phyloP scores from a whole-genome alignment of 2,113 vertebrate genomes.

The Plestiodon gilberti region DNA sequence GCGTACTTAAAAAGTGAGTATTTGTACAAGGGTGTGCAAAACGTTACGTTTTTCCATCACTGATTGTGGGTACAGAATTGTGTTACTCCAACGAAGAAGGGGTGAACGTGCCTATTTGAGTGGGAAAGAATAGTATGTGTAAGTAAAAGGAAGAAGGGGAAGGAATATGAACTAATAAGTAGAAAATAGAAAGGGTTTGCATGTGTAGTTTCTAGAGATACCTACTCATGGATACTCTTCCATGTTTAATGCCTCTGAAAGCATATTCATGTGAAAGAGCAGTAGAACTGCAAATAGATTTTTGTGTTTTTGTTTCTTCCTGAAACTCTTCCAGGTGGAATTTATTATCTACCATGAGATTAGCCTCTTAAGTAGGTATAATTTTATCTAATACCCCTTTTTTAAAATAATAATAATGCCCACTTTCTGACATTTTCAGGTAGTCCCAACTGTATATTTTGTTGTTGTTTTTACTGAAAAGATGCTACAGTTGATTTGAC shows the following conservation, averaged over 20 bases:
- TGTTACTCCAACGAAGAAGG: background rate
- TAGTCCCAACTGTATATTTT: background rate
- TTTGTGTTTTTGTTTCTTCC: background rate
- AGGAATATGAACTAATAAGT: background rate
- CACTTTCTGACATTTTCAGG: too few relatives aligned
- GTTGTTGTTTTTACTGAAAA: background rate
- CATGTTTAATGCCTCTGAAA: too few relatives aligned
- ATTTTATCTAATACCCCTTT: background rate
- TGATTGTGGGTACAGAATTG: background rate
- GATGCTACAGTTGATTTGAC: background rate
- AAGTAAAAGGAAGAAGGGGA: too few relatives aligned
- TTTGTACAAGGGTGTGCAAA: background rate
- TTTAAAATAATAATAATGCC: background rate
- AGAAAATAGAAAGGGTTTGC: background rate
- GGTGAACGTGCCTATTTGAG: background rate
- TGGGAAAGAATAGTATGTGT: too few relatives aligned
- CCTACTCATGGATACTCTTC: too few relatives aligned
- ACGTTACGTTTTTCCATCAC: background rate
- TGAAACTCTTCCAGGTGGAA: background rate
- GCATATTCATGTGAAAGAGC: too few relatives aligned
- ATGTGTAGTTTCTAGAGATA: background rate
- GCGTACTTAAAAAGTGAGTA: background rate
- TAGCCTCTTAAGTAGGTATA: background rate
- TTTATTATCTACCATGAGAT: background rate
- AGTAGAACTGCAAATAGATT: too few relatives aligned